Percentiles rank a stretch among this genome's conserved stretches.
These are phyloP conservation scores for Bradypus variegatus DNA, from an alignment of 2,797 vertebrate genomes.

Conservation along the genomic window DNA sequence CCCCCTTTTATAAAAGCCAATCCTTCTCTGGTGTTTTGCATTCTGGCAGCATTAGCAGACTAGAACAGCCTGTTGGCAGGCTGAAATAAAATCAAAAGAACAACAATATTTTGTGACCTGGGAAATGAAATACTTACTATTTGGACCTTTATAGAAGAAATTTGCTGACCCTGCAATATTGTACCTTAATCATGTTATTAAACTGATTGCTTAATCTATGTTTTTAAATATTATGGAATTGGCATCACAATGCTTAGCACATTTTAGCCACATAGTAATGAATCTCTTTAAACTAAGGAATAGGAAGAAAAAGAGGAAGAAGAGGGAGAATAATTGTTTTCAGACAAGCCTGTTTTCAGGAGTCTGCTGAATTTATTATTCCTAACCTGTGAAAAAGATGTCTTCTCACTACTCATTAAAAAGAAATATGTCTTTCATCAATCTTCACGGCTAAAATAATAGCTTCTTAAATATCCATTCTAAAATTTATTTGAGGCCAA, in stretches of 20 bases:
- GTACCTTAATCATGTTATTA: not conserved
- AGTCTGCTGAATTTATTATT: not conserved
- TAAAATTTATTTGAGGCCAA: conserved; percentile 11
- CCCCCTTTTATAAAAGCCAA: no score
- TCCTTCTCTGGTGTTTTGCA: no score
- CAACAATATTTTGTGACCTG: no score
- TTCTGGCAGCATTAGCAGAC: no score
- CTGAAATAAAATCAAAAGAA: no score
- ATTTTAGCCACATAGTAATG: not conserved
- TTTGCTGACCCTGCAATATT: not conserved
- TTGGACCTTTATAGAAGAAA: not conserved
- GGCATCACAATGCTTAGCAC: not conserved
- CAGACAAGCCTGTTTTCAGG: not conserved
- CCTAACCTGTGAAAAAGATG: not conserved
- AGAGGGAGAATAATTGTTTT: not conserved
- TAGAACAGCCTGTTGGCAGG: no score
- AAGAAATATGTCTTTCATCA: not conserved
- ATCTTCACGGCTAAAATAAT: conserved; percentile 7
- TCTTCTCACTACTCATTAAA: not conserved
- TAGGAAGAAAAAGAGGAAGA: not conserved
- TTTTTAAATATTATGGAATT: not conserved
- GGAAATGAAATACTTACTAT: not conserved
- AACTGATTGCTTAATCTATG: not conserved
- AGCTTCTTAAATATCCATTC: not conserved
- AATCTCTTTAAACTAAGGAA: not conserved